Base-by-base conservation (phyloP, 2,888 invertebrate species). In the Drosophila neotestacea region DNA sequence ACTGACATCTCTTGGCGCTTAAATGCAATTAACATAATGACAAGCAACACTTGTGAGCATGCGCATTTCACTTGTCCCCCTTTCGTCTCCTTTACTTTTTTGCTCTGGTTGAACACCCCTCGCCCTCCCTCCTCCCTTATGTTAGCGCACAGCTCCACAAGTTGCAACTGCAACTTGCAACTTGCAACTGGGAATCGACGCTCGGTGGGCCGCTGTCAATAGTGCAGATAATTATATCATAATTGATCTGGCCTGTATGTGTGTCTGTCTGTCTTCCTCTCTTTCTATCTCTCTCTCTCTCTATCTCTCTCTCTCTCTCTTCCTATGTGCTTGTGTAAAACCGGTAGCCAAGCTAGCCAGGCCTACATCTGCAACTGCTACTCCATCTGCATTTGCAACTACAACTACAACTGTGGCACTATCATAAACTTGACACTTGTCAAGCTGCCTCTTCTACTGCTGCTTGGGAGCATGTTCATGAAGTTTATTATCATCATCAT, bases 1-100 rank as follows among this genome's bases (percentile, higher is more conserved):
- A 38, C 52, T 28, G 61, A 41, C 60, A 52, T 32, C 13, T 28
- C 70, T 82, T 86, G 90, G 89, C 90, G 89, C 89, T 87, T 90
- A 79, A 86, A 87, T 81, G 85, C 90, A 86, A 90, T 85, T 90
- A 86, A 90, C 90, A 90, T 85, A 90, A 88, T 90, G 84, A 85
- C 84, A 89, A 89, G 84, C 84, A 85, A 85, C 84, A 85, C 90
- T 90, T 90, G 81, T 87, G 79, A 78, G 90, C 90, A 72, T 85
- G 88, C 87, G 84, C 90, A 88, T 88, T 85, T 86, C 85, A 88
- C 90, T 85, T 63, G 61, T 39, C 27, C 16, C 7, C 30, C 32
- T 3, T 9, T 5, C 6, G 6, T 32, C 30, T 6, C 6, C 22
- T 22, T 3, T 3, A 3, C 22, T 1, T 22, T 22, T 1, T 2